Conservation (phyloP, 2,797 vertebrate genomes). For the Pantherophis alleghaniensis region DNA sequence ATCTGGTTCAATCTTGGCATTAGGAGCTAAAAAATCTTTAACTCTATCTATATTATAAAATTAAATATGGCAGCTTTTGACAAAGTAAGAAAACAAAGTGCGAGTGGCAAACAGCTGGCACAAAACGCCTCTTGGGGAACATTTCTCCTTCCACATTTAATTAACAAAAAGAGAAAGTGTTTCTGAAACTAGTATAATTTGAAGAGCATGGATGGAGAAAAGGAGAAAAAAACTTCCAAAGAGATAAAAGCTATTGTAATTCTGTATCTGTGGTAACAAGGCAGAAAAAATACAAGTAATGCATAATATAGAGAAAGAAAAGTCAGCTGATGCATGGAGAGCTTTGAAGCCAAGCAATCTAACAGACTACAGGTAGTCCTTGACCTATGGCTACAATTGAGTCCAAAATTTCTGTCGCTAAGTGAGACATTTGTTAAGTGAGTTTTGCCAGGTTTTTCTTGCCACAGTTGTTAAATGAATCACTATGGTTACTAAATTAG, state of each 20-base stretch:
- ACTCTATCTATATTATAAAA: not conserved
- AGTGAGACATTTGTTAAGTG: not conserved
- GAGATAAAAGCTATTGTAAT: not conserved
- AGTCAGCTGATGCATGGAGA: not conserved
- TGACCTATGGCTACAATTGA: not conserved
- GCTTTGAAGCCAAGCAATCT: not conserved
- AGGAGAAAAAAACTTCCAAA: not conserved
- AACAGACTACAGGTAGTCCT: not conserved
- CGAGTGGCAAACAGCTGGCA: slow-evolving; percentile 1
- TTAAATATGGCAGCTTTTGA: not conserved
- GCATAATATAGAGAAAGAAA: not conserved
- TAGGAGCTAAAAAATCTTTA: not conserved
- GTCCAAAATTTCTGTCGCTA: not conserved
- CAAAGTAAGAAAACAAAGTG: slow-evolving; percentile 1
- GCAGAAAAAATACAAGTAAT: not conserved
- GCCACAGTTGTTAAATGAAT: not conserved
- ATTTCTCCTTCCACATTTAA: not conserved
- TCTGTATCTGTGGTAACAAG: slow-evolving; percentile 2
- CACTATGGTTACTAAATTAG: not conserved
- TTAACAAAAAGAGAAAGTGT: slow-evolving; percentile 17
- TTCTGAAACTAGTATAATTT: slow-evolving; percentile 13
- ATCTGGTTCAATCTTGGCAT: not conserved
- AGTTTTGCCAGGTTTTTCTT: not conserved
- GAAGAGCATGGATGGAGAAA: not conserved
- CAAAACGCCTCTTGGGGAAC: slow-evolving; percentile 9